Evolutionary conservation across 2,113 vertebrate species (phyloP).

Genomic region (Anhinga rufa): DNA sequence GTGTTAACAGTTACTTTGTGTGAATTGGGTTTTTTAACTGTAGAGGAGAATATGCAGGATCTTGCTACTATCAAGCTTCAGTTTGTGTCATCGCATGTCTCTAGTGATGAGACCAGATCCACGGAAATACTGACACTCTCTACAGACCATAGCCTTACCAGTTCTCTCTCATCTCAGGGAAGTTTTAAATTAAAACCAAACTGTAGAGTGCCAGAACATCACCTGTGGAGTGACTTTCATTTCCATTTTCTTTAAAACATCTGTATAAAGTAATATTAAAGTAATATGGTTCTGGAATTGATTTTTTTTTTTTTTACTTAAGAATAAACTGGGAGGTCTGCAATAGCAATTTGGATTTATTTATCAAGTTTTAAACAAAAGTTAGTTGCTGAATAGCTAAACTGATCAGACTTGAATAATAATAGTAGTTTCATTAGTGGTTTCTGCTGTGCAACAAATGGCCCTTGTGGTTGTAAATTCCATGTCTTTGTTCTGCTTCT

Average conservation of each 20-base stretch:
- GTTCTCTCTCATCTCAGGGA: not conserved
- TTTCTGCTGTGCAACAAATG: constrained; percentile 30
- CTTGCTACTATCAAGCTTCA: not conserved
- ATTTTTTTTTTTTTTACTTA: not conserved
- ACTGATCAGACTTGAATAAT: constrained; percentile 2
- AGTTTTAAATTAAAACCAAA: not conserved
- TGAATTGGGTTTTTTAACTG: not conserved
- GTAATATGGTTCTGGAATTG: not conserved
- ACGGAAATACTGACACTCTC: accelerated
- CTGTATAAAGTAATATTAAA: not conserved
- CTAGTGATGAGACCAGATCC: not conserved
- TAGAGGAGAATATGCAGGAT: not conserved
- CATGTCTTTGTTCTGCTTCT: constrained; percentile 36
- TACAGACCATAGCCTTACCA: not conserved
- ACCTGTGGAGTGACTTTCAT: not conserved
- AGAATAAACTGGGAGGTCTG: not conserved
- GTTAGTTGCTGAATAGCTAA: not conserved
- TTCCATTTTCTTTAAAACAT: not conserved
- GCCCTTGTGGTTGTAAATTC: not conserved
- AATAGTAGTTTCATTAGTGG: not conserved
- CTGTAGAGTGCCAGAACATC: not conserved
- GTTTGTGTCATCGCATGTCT: not conserved
- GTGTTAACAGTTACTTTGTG: not conserved
- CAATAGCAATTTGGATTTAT: not conserved
- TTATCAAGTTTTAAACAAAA: constrained; percentile 13